A percentile compares a stretch with the other conserved stretches of the same genome.
Evolutionary conservation across 2,797 vertebrate species (phyloP).

Genomic region (Scomberomorus guttatus): DNA sequence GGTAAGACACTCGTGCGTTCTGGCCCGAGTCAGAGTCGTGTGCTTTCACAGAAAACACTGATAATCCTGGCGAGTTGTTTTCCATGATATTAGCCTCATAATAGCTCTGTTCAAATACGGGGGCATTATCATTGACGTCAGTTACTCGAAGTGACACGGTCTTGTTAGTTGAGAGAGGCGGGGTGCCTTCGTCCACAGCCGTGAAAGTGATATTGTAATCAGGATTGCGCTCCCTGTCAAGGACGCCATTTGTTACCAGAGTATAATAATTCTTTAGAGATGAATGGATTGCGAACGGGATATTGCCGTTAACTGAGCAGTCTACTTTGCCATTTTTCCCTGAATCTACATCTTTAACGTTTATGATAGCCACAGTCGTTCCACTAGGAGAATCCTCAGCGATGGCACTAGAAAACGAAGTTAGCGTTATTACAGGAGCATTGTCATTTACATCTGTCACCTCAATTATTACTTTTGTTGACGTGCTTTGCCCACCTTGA

Average conservation of each 20-base stretch:
- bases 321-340: slow-evolving; percentile 82
- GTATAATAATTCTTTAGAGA: slow-evolving; percentile 83
- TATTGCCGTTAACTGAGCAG: slow-evolving; percentile 70
- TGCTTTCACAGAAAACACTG: slow-evolving; percentile 77
- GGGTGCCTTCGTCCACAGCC: slow-evolving; percentile 79
- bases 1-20: slow-evolving; percentile 81
- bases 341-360: slow-evolving; percentile 83
- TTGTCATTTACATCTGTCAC: slow-evolving; percentile 86
- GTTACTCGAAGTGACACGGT: slow-evolving; percentile 79
- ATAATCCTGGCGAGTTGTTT: slow-evolving; percentile 84
- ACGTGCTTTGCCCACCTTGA: slow-evolving; percentile 78
- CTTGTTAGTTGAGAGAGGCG: slow-evolving; percentile 70
- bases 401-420: slow-evolving; percentile 80
- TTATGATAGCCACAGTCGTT: slow-evolving; percentile 84
- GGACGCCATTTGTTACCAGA: slow-evolving; percentile 70
- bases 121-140: slow-evolving; percentile 86
- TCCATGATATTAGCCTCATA: slow-evolving; percentile 77
- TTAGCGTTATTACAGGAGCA: slow-evolving; percentile 78
- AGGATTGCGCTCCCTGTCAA: slow-evolving; percentile 82
- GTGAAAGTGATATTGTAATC: slow-evolving; percentile 85
- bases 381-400: slow-evolving; percentile 80
- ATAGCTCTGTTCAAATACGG: slow-evolving; percentile 68
- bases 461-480: slow-evolving; percentile 82
- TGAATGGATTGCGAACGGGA: slow-evolving; percentile 80
- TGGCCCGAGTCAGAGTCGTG: slow-evolving; percentile 76